Base-by-base conservation (phyloP, 1,140 invertebrate genomes). In the Apis dorsata region DNA sequence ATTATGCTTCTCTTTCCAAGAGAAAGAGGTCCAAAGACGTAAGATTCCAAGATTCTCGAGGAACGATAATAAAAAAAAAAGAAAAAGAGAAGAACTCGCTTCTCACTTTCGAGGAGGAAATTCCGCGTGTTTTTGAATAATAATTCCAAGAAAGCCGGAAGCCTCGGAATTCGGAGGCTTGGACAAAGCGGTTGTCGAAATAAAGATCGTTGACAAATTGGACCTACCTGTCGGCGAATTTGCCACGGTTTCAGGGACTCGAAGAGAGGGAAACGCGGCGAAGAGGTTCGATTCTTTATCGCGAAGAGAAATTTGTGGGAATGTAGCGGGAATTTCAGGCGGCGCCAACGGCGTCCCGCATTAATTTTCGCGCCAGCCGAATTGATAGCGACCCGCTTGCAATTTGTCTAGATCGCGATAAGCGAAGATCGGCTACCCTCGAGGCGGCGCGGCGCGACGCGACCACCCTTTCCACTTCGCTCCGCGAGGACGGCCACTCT, bases 141-240 rank as follows among this genome's bases (percentile, higher is more conserved):
- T 86, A 79, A 85, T 88, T 75, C 63, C 44, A 12, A 9, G 4
- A 9, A 44, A 28, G 11, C 57, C 86, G 86, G 75, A 88, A 82
- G 57, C 59, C 49, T 2, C 51, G 74, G 79, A 88, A 87, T 88
- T 79, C 66, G 34, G 5, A 44, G 59, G 75, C 24, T 62, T 63
- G 44, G 51, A 53, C 59, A 34, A 75, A 70, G n/a, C 51, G 57
- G 62, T 4, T 59, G 69, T 34, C 34, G 34, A 4, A 76, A 44
- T 88, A 88, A 88, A 88, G 86, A 81, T 59, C 75, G 51, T 4
- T 34, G 79, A 88, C 78, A 82, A 77, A 75, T 59, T 21, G 55
- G 70, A 57, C 72, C 85, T 70, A 85, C 86, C 86, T 75, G 59
- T 28, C 76, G n/a, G 53, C 34, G 60, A 49, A 65, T 68, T 49